Percentiles rank a stretch among this genome's conserved stretches.
These are phyloP conservation scores for Lagenorhynchus albirostris DNA, from an alignment of 2,113 vertebrate genomes.

Conservation along the genomic window DNA sequence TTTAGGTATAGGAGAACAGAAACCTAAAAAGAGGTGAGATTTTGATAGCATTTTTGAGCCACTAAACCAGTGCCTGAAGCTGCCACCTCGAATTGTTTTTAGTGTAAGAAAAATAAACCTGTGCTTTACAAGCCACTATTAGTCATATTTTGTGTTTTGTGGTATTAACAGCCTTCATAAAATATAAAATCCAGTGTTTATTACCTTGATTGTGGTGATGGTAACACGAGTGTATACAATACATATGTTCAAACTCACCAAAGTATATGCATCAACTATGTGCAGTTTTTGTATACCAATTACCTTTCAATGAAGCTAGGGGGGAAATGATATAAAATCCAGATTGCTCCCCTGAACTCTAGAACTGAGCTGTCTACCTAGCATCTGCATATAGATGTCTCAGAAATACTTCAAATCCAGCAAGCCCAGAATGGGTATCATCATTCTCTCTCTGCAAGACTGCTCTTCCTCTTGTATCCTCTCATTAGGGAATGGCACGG, in stretches of 20 bases:
- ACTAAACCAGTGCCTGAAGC: neutral
- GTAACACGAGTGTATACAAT: neutral
- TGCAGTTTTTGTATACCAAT: neutral
- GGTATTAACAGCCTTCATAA: neutral
- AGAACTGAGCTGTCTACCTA: neutral
- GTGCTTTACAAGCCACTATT: neutral
- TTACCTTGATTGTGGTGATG: neutral
- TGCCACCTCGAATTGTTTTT: neutral
- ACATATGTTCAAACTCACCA: neutral
- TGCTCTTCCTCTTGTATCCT: neutral
- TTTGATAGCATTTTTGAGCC: neutral
- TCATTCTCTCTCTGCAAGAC: neutral
- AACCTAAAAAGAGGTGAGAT: neutral
- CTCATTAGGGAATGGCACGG: neutral
- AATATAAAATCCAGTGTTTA: neutral
- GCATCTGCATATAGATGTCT: neutral
- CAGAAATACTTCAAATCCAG: neutral
- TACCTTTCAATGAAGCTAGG: neutral
- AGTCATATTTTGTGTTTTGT: neutral
- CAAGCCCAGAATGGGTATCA: neutral
- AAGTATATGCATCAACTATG: neutral
- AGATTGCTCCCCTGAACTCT: neutral
- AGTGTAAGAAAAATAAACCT: neutral
- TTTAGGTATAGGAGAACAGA: neutral
- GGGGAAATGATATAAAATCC: neutral